Base-by-base conservation (phyloP, 1,140 invertebrate genomes). In the Neodiprion pinetum region DNA sequence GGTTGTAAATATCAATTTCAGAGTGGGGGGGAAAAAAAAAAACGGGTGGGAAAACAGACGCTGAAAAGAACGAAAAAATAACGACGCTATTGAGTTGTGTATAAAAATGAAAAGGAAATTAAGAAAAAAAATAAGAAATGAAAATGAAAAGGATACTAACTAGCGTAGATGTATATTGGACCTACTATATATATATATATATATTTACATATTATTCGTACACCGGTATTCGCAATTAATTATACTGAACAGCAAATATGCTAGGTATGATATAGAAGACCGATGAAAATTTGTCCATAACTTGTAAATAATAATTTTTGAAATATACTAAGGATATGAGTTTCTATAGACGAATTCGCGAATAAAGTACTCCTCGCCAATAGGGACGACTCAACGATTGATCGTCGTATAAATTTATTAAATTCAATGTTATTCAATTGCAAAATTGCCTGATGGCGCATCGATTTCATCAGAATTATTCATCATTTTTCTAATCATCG, bases 121-220 rank as follows among this genome's bases (percentile, higher is more conserved):
- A 21, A 21, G 17, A 21, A 21, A 21, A 21, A 21, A 21, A 21
- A 21, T 21, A 21, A 53, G 10, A 11, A 53, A 21, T 53, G 50
- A 53, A 53, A n/a, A 53, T 2, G n/a, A 10, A n/a, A 53, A 21
- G n/a, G n/a, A 53, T 53, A 53, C 50, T 14, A n/a, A 1, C 73
- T 79, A 83, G 77, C 77, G 79, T 86, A 84, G 80, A 75, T 85
- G 81, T 85, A 84, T 84, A 86, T 84, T 80, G 79, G 80, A 79
- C 78, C n/a, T 53, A 53, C n/a, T 53, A 53, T 53, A 21, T 21
- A 21, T 21, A 21, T 21, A 21, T 21, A 21, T 21, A 21, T 21
- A 21, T 53, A 53, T 53, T 53, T 10, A 53, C 50, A 53, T 53
- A 11, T 53, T 53, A 53, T 53, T 53, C 10, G 50, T 11, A 53